These are phyloP conservation scores for Aix galericulata DNA, from an alignment of 2,113 vertebrate species.

Conservation along the genomic window DNA sequence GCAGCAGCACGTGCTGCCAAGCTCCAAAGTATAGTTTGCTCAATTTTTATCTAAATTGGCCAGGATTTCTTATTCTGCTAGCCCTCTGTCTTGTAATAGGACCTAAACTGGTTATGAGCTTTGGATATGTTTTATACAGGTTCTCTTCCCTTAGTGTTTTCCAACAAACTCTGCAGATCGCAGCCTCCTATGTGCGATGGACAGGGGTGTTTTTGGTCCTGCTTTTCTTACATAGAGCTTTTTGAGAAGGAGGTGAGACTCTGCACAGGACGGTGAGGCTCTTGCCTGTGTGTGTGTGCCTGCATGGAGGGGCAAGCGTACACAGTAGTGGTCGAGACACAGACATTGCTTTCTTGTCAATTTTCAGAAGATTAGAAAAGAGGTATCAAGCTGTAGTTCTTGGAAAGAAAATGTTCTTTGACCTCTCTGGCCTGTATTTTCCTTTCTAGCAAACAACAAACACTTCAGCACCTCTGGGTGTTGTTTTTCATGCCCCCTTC, in stretches of 20 bases:
- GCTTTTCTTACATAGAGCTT: not conserved
- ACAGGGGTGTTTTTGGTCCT: not conserved
- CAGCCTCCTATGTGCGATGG: not conserved
- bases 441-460: not conserved
- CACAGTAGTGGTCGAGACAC: not conserved
- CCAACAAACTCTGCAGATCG: not conserved
- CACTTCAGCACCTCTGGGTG: not conserved
- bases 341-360: not conserved
- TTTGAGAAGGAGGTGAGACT: not conserved
- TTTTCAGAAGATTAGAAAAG: not conserved
- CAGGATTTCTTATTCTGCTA: slow-evolving; percentile 1
- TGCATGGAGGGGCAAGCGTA: not conserved
- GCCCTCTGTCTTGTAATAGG: not conserved
- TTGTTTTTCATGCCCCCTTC: not conserved
- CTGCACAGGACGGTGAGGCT: not conserved
- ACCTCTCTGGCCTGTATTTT: not conserved
- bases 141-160: not conserved
- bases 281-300: not conserved
- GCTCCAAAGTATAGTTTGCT: not conserved
- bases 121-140: not conserved
- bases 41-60: not conserved
- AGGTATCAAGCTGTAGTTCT: not conserved
- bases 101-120: not conserved
- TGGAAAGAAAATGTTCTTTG: not conserved
- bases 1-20: not conserved